Evolutionary conservation across 2,888 invertebrate species (phyloP).

Genomic region (Steinernema hermaphroditum): DNA sequence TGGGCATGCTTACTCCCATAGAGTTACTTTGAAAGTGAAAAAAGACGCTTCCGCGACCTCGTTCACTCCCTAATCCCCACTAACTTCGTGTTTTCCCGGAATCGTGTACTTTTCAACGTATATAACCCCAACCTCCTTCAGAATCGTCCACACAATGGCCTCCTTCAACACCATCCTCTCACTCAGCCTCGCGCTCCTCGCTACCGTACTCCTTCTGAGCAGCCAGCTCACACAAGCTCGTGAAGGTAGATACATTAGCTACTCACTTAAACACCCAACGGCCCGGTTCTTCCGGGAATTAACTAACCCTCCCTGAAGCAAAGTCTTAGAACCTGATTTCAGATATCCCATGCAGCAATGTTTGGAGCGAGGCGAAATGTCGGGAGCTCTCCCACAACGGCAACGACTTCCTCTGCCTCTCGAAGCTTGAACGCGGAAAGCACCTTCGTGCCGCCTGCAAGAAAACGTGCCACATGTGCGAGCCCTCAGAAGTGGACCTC

Average conservation of each 20-base stretch:
- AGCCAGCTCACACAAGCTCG: neutral
- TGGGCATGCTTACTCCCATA: too few species aligned
- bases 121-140: neutral
- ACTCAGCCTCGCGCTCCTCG: neutral
- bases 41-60: too few species aligned
- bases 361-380: conserved; percentile 18
- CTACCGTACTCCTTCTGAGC: conserved; percentile 4
- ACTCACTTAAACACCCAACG: neutral
- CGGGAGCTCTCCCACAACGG: neutral
- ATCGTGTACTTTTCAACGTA: too few species aligned
- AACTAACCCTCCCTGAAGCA: neutral
- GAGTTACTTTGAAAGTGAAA: too few species aligned
- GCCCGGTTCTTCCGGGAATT: too few species aligned
- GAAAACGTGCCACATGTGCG: conserved; percentile 19
- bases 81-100: too few species aligned
- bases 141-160: conserved; percentile 7
- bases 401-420: conserved; percentile 6
- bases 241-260: neutral
- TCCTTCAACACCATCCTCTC: conserved; percentile 6
- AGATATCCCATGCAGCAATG: conserved; percentile 8
- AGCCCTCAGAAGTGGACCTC: neutral
- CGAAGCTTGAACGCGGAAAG: conserved; percentile 18
- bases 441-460: conserved; percentile 18
- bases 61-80: too few species aligned
- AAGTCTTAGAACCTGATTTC: too few species aligned